Evolutionary conservation across 53 echinoderm and acorn worm genomes (phyloP).

Genomic region (Pentamera pediparva): DNA sequence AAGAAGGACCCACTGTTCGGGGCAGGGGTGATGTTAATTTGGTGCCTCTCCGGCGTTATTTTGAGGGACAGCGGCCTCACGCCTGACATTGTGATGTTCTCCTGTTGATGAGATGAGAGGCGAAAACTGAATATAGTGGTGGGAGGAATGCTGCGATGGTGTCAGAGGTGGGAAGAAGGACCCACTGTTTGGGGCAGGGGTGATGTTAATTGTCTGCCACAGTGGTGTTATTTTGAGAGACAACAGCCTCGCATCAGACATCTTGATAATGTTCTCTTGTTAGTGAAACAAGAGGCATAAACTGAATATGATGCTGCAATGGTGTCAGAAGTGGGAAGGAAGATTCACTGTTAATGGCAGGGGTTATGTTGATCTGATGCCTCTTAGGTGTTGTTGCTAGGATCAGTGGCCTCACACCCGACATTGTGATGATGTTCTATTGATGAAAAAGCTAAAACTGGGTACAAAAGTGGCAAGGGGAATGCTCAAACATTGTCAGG

Average conservation of each 20-base stretch:
- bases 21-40: constrained; percentile 53
- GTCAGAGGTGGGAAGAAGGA: constrained; percentile 55
- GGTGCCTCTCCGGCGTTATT: constrained; percentile 61
- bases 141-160: no score
- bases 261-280: no score
- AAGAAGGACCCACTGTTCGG: constrained; percentile 43
- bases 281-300: no score
- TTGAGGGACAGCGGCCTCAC: constrained; percentile 66
- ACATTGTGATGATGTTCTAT: no score
- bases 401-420: constrained; percentile 77
- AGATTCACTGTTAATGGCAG: constrained; percentile 48
- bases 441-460: no score
- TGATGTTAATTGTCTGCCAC: constrained; percentile 39
- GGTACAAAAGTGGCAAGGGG: constrained; percentile 47
- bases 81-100: constrained; percentile 69
- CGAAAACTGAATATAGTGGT: no score
- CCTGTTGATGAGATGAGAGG: constrained; percentile 19
- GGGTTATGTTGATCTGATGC: constrained; percentile 44
- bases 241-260: constrained; percentile 81
- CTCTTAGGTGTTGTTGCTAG: constrained; percentile 59
- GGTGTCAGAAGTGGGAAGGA: constrained; percentile 53
- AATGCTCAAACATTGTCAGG: no score
- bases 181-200: constrained; percentile 50
- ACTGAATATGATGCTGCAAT: no score
- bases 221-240: constrained; percentile 63